Evolutionary conservation across 2,888 invertebrate species (phyloP).

Genomic region (Nomada ferruginata): DNA sequence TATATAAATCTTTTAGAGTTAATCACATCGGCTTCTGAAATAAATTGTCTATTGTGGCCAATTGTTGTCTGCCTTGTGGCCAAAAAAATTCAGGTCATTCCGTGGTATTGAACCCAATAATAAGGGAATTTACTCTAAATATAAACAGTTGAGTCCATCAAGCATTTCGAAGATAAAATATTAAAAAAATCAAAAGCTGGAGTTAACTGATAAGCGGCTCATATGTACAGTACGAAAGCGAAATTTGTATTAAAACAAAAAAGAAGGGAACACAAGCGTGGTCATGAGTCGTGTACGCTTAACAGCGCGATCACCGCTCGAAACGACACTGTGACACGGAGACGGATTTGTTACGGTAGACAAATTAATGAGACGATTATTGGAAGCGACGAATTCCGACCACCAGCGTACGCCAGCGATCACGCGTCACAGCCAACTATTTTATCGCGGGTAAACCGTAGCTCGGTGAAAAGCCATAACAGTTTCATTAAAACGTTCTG

Average conservation of each 20-base stretch:
- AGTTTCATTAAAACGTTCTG: constrained; percentile 56
- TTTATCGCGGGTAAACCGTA: constrained; percentile 51
- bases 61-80: too few species aligned
- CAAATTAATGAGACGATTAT: constrained; percentile 61
- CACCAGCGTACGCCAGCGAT: constrained; percentile 6
- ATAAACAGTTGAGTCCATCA: too few species aligned
- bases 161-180: too few species aligned
- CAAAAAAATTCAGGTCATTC: too few species aligned
- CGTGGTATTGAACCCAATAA: too few species aligned
- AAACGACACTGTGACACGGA: constrained; percentile 3
- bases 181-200: too few species aligned
- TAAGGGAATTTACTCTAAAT: too few species aligned
- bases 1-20: too few species aligned
- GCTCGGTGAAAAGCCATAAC: constrained; percentile 36
- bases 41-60: too few species aligned
- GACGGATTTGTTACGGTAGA: constrained; percentile 44
- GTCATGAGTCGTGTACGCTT: constrained; percentile 11
- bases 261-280: neutral
- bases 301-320: neutral
- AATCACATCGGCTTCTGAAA: too few species aligned
- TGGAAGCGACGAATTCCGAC: constrained; percentile 53
- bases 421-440: constrained; percentile 42
- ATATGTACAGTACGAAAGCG: neutral
- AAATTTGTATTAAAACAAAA: neutral
- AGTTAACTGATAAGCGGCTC: too few species aligned